Evolutionary conservation across 2,797 vertebrate species (phyloP).

Genomic region (Schizopygopsis pylzovi): DNA sequence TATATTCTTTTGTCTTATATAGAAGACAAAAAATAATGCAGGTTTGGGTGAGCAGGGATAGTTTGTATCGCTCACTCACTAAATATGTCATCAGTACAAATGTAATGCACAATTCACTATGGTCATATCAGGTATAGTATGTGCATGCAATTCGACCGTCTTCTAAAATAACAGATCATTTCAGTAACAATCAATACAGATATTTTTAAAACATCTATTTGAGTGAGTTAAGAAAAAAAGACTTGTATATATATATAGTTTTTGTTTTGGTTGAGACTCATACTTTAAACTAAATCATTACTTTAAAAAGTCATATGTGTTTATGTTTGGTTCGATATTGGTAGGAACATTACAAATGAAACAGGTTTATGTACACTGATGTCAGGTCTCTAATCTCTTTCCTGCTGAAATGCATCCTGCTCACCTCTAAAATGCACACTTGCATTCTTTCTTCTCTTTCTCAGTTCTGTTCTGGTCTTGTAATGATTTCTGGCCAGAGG

Average conservation of each 20-base stretch:
- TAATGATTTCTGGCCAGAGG: background rate
- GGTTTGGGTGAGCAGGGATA: background rate
- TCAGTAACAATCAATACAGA: conserved; percentile 3
- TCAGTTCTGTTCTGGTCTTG: background rate
- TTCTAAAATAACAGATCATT: background rate
- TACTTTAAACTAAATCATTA: no score
- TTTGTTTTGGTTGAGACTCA: background rate
- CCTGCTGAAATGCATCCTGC: conserved; percentile 6
- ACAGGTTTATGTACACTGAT: background rate
- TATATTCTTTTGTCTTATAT: background rate
- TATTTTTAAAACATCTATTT: conserved; percentile 7
- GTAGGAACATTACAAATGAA: background rate
- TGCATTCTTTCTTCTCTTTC: background rate
- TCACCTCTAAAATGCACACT: background rate
- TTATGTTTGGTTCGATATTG: background rate
- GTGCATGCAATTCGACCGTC: background rate
- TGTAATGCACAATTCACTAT: background rate
- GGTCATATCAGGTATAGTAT: background rate
- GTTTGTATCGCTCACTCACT: background rate
- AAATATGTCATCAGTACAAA: conserved; percentile 3
- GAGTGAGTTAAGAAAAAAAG: background rate
- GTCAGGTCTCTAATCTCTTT: background rate
- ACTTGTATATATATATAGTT: background rate
- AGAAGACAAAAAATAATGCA: background rate
- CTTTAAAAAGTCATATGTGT: background rate